Evolutionary conservation across 2,797 vertebrate species (phyloP), one percentile per base, ranked within the genome.

Genomic region (Halcyon smyrnensis): DNA sequence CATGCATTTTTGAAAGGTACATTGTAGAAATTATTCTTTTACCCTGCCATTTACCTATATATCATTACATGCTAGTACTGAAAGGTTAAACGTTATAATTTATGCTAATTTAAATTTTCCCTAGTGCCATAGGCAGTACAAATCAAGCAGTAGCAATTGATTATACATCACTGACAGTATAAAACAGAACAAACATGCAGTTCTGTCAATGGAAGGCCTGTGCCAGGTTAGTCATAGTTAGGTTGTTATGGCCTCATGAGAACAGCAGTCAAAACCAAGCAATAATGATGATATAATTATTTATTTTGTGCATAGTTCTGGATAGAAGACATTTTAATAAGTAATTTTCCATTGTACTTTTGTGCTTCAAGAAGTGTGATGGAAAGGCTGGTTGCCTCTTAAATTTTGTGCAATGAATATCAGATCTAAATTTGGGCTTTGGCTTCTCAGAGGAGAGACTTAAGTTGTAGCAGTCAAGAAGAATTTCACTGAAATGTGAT

Each of bases 51-150:
- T 96, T 92, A 64, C 86, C 59, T 65, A 91, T 95, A 85, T 94
- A 92, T 89, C 50, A 91, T 93, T 83, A 94, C 82, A 93, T 77
- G 90, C 83, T 94, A 96, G 60, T 90, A 86, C 82, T 79, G 68
- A 97, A 97, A 97, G 92, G 90, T 97, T 97, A 96, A 94, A 96
- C 94, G 88, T 91, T 94, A 87, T 95, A 97, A 98, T 97, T 97
- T 98, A 97, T 98, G 97, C 92, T 97, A 98, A 98, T 98, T 90
- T 96, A 94, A 94, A 95, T 97, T 97, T 97, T 92, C 88, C 79
- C 87, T 93, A 65, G 80, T 96, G 88, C 76, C 85, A 92, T 59
- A 97, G 80, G 94, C 92, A 94, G 94, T 94, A 97, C 97, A 97
- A 97, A 97, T 96, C 96, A 97, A 96, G 87, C 84, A 76, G 79